Evolutionary conservation across 2,113 vertebrate genomes (phyloP), one percentile per base, ranked within the genome.

Genomic region (Amblyopsis rosae): DNA sequence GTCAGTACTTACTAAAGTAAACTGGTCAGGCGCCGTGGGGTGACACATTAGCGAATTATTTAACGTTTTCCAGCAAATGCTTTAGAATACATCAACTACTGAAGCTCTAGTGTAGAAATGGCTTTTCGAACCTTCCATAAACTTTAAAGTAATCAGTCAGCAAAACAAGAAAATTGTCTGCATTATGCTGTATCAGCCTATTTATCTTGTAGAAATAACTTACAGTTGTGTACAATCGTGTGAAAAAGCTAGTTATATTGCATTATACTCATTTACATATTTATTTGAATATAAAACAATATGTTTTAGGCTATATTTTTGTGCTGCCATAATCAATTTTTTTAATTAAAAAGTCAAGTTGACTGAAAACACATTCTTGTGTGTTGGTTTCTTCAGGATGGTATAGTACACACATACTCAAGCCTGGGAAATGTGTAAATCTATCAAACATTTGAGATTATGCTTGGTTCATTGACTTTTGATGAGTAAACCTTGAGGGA

Each of bases 1-100:
- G 82, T 92, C 13, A 51, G 76, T 15, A 15, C 10, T 0, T 15
- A 3, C 10, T 0, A 12, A 3, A n/a, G 16, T 46, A 17, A 32
- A 11, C 41, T 46, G 12, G 19, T 11, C 19, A 26, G 26, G 26
- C 26, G 26, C 26, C 26, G 26, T 26, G 26, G 26, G 26, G 26
- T 32, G 60, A 15, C 3, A 60, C n/a, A 15, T 54, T 54, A 7
- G n/a, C 11, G 9, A 17, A 7, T 61, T 15, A 57, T 57, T 57
- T 17, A 32, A 12, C 1, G 49, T 51, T 51, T 26, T 51, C 49
- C 49, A 12, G 6, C 49, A 51, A 11, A 51, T 51, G 13, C 3
- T 11, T 41, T 41, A 8, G 35, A 41, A 41, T 41, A 41, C 35
- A 26, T 41, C 35, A 41, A 41, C 35, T 26, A 26, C 26, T 26